Percentiles rank a stretch among this genome's conserved stretches.
phyloP scores from a whole-genome alignment of 1,140 invertebrate species.

The Armadillidium nasatum region DNA sequence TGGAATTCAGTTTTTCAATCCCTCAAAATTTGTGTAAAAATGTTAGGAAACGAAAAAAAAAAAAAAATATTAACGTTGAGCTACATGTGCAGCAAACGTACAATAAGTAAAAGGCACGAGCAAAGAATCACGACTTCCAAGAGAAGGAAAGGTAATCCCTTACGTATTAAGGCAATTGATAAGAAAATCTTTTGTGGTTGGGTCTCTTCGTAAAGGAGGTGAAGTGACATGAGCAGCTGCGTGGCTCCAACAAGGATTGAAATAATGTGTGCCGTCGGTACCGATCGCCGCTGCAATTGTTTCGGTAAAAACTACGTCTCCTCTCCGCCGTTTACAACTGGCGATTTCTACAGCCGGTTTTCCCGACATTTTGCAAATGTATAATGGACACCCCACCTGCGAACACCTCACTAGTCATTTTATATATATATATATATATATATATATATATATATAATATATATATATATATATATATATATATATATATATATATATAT shows the following conservation, averaged over 20 bases:
- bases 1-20: no score
- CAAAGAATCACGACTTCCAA: no score
- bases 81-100: no score
- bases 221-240: slow-evolving; percentile 63
- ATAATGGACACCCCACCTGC: slow-evolving; percentile 79
- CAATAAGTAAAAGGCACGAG: no score
- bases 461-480: slow-evolving; percentile 5
- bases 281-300: slow-evolving; percentile 68
- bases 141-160: slow-evolving; percentile 49
- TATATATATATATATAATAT: background rate
- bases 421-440: slow-evolving; percentile 8
- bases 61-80: no score
- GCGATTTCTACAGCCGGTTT: slow-evolving; percentile 76
- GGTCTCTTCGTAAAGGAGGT: slow-evolving; percentile 74
- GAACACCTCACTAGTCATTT: slow-evolving; percentile 5
- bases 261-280: slow-evolving; percentile 54
- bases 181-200: slow-evolving; percentile 71
- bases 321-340: slow-evolving; percentile 58
- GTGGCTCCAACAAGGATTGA: slow-evolving; percentile 60
- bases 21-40: no score
- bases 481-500: slow-evolving; percentile 7
- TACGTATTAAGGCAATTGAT: slow-evolving; percentile 80
- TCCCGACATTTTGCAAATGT: slow-evolving; percentile 95
- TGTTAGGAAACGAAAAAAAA: no score
- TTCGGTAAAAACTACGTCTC: slow-evolving; percentile 68